Evolutionary conservation across 2,797 vertebrate species (phyloP).

Genomic region (Australoheros facetus): DNA sequence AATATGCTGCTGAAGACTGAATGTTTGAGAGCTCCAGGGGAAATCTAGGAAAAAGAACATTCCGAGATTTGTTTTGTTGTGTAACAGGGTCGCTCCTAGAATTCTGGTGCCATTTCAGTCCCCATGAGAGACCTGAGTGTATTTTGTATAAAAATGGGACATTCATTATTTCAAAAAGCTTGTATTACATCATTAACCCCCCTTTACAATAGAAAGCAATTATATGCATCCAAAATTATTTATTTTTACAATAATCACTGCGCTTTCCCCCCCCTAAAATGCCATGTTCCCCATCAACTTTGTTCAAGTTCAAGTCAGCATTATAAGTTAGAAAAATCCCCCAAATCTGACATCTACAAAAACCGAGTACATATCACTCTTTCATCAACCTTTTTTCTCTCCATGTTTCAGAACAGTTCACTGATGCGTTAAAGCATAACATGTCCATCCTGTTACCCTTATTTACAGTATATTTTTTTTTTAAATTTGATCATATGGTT

Average conservation of each 20-base stretch:
- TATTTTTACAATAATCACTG: neutral
- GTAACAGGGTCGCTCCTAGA: neutral
- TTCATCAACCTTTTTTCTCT: accelerated
- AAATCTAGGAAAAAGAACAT: neutral
- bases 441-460: neutral
- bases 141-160: neutral
- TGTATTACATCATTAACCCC: neutral
- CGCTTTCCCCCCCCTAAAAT: too few relatives aligned
- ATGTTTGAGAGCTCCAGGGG: neutral
- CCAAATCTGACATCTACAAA: neutral
- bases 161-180: neutral
- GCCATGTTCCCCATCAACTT: too few relatives aligned
- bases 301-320: too few relatives aligned
- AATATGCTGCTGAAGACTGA: neutral
- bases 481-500: neutral
- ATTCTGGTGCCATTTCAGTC: neutral
- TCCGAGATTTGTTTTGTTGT: neutral
- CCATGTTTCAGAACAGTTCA: neutral
- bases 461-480: neutral
- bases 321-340: too few relatives aligned
- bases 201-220: neutral
- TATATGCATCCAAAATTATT: neutral
- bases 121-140: neutral
- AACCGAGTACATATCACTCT: neutral
- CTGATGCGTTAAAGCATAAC: neutral